Evolutionary conservation across 2,888 invertebrate genomes (phyloP).

Genomic region (Agriopis aurantiaria): DNA sequence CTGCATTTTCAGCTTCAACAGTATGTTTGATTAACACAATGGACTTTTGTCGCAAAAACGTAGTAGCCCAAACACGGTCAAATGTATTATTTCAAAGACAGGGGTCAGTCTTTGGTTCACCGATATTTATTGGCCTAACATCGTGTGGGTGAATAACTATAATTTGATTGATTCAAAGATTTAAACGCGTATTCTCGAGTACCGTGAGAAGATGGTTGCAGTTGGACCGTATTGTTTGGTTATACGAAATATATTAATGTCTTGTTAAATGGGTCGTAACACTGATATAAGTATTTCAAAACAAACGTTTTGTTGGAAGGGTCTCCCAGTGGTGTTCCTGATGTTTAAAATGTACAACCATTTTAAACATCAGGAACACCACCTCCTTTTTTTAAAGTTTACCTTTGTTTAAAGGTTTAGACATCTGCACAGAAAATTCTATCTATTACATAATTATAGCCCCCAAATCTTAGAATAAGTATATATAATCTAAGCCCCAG

Average conservation of each 20-base stretch:
- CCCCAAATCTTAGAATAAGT: no score
- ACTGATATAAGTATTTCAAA: conserved; percentile 22
- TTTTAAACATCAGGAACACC: no score
- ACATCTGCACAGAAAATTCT: no score
- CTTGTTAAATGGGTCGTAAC: conserved; percentile 43
- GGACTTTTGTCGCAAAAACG: conserved; percentile 53
- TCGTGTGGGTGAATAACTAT: conserved; percentile 63
- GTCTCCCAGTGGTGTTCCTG: neutral
- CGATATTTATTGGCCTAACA: conserved; percentile 50
- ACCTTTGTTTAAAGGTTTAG: no score
- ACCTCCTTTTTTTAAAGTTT: no score
- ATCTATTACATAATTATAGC: no score
- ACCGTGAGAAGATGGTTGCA: conserved; percentile 60
- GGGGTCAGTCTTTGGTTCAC: conserved; percentile 69
- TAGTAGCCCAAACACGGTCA: conserved; percentile 70
- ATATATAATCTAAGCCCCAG: no score
- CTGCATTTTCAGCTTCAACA: neutral
- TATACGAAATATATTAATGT: conserved; percentile 42
- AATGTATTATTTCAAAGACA: conserved; percentile 65
- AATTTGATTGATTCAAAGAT: conserved; percentile 37
- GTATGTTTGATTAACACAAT: conserved; percentile 42
- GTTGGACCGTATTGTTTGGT: conserved; percentile 21
- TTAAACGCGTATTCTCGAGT: conserved; percentile 32
- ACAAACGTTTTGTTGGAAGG: conserved; percentile 25
- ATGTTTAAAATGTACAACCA: no score